A percentile compares a stretch with the other conserved stretches of the same genome.
Conservation (phyloP, 1,140 invertebrate genomes). For the Papilio helenus region DNA sequence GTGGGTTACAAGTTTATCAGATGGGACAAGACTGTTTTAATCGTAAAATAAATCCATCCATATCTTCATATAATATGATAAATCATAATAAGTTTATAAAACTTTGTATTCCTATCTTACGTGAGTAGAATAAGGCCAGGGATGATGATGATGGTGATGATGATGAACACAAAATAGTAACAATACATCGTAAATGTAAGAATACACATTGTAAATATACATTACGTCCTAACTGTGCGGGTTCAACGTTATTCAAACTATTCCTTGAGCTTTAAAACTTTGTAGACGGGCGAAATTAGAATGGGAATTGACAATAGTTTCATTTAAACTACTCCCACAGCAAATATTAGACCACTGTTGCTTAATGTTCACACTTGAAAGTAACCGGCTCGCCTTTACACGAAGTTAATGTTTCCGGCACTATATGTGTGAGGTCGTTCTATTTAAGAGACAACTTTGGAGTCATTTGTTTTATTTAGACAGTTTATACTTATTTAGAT, state of each 20-base stretch:
- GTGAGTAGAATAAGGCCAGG: no score
- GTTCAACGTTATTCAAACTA: neutral
- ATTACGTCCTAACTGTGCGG: neutral
- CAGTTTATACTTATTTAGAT: neutral
- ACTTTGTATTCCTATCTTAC: no score
- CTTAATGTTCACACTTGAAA: neutral
- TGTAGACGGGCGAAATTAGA: neutral
- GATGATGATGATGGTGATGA: no score
- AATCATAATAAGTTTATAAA: no score
- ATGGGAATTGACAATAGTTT: conserved; percentile 7
- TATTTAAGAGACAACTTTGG: neutral
- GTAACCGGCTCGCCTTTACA: neutral
- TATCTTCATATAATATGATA: no score
- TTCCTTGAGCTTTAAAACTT: neutral
- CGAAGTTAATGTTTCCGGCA: conserved; percentile 17
- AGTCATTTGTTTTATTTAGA: neutral
- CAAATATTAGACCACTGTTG: conserved; percentile 15
- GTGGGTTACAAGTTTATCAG: neutral
- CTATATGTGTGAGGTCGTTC: neutral
- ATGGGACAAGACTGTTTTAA: no score
- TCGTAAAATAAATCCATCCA: no score
- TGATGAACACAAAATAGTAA: neutral
- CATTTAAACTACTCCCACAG: conserved; percentile 4
- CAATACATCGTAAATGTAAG: neutral
- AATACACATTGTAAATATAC: neutral